phyloP scores from a whole-genome alignment of 2,888 invertebrate species.

The Synergus japonicus region DNA sequence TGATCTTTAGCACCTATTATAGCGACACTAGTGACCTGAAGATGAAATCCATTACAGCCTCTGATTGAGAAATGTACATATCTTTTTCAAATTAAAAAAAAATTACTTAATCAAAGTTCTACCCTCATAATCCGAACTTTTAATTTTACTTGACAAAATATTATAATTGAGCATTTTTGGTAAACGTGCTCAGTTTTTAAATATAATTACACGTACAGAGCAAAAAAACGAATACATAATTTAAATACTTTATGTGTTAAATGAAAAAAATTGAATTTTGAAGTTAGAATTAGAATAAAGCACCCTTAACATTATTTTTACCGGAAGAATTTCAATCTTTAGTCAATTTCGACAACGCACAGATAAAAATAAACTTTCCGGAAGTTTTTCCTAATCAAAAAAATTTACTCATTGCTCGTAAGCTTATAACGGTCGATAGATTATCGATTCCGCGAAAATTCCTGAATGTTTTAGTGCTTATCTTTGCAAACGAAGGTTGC shows the following conservation, averaged over 20 bases:
- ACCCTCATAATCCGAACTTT: no score
- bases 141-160: no score
- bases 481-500: conserved; percentile 40
- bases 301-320: neutral
- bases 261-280: no score
- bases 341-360: neutral
- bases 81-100: neutral
- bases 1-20: conserved; percentile 21
- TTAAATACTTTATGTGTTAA: no score
- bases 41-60: conserved; percentile 20
- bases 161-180: no score
- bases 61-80: neutral
- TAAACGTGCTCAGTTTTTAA: no score
- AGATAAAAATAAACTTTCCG: conserved; percentile 26
- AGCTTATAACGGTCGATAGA: conserved; percentile 34
- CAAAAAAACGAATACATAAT: no score
- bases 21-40: neutral
- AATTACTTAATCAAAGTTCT: no score
- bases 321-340: neutral
- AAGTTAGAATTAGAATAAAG: no score
- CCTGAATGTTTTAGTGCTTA: conserved; percentile 45
- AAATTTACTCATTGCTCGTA: conserved; percentile 24
- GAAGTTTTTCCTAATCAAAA: conserved; percentile 5
- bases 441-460: conserved; percentile 46
- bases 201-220: no score